phyloP scores from a whole-genome alignment of 2,888 invertebrate genomes.

The Ditula angustiorana region DNA sequence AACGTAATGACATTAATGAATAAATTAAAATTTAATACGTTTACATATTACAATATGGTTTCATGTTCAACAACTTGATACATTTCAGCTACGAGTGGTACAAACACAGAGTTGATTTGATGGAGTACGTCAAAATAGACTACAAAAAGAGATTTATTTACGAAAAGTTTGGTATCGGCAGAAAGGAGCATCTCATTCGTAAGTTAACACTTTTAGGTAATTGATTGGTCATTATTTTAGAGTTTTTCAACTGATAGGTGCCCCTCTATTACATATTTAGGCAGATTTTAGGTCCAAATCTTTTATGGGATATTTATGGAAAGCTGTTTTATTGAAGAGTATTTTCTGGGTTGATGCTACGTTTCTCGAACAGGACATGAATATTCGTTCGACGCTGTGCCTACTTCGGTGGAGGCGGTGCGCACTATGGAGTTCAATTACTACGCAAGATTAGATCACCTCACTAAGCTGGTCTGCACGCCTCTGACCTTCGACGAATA shows the following conservation, averaged over 20 bases:
- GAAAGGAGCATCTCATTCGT: conserved; percentile 90
- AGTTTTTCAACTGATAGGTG: too few relatives aligned
- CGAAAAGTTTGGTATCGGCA: conserved; percentile 88
- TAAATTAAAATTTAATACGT: background rate
- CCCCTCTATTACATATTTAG: too few relatives aligned
- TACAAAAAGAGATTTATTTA: conserved; percentile 77
- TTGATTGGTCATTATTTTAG: too few relatives aligned
- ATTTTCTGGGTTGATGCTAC: too few relatives aligned
- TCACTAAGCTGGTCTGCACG: conserved; percentile 85
- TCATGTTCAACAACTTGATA: background rate
- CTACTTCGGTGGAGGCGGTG: conserved; percentile 64
- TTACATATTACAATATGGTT: too few relatives aligned
- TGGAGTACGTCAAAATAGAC: conserved; percentile 83
- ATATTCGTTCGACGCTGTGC: conserved; percentile 67
- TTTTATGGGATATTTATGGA: too few relatives aligned
- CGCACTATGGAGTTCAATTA: conserved; percentile 74
- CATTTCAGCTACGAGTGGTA: conserved; percentile 86
- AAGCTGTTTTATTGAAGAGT: too few relatives aligned
- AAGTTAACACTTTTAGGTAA: conserved; percentile 52
- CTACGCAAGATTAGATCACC: conserved; percentile 89
- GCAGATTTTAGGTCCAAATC: too few relatives aligned
- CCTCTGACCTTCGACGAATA: conserved; percentile 82
- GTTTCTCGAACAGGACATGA: conserved; percentile 62
- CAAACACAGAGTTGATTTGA: conserved; percentile 87
- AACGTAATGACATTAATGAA: conserved; percentile 57